Percentiles rank a stretch among this genome's conserved stretches.
Conservation (phyloP, 1,140 invertebrate genomes). For the Metopolophium dirhodum region DNA sequence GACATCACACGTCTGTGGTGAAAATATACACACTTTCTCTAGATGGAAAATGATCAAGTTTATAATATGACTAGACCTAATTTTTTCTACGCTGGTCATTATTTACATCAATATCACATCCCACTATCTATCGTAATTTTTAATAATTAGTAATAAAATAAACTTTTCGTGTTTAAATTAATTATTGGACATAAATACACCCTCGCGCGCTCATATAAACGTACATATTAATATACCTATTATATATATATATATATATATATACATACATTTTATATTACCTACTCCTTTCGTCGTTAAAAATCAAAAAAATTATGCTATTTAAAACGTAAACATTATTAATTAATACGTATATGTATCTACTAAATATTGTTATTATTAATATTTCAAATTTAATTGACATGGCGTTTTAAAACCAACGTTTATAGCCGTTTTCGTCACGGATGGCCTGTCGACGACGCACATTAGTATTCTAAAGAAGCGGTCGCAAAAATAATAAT, state of each 20-base stretch:
- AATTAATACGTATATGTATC: not conserved
- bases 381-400: not conserved
- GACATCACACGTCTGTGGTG: not conserved
- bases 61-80: not conserved
- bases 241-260: not conserved
- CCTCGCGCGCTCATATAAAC: not conserved
- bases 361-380: not conserved
- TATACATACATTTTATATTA: not conserved
- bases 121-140: not conserved
- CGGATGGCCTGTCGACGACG: not conserved
- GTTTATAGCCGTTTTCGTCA: not conserved
- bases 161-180: not conserved
- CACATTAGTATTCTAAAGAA: slow-evolving; percentile 18
- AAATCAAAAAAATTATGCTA: not conserved
- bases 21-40: slow-evolving; percentile 27
- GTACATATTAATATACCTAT: too few relatives aligned
- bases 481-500: not conserved
- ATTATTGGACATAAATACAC: not conserved
- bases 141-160: not conserved
- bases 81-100: not conserved
- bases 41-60: slow-evolving; percentile 37
- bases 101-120: not conserved
- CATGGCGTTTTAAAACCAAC: not conserved
- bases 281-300: not conserved
- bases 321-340: not conserved